These are phyloP conservation scores for Tetramorium parvispinum DNA, from an alignment of 1,140 invertebrate genomes.

Conservation along the genomic window DNA sequence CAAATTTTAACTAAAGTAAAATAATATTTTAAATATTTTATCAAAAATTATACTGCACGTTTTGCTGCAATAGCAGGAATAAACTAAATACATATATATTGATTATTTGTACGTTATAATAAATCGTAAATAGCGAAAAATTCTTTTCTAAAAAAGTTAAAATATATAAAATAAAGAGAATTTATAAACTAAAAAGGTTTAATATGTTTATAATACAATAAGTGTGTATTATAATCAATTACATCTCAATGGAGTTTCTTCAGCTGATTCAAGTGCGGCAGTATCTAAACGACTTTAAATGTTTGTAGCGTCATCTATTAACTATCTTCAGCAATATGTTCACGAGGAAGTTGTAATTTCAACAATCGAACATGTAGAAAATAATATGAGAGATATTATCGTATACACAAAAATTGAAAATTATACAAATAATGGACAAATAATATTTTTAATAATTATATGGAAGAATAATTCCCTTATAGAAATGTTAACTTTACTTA, in stretches of 20 bases:
- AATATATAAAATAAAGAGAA: background rate
- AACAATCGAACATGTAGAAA: slow-evolving; percentile 42
- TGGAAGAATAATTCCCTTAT: background rate
- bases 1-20: background rate
- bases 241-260: background rate
- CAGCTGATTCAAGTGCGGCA: background rate
- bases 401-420: background rate
- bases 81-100: background rate
- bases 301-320: slow-evolving; percentile 39
- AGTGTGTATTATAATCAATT: background rate
- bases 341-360: background rate
- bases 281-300: background rate
- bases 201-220: background rate
- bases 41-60: background rate
- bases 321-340: background rate
- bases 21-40: slow-evolving; percentile 15
- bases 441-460: background rate
- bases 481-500: background rate
- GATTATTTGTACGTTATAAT: background rate
- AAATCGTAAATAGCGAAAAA: background rate
- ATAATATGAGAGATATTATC: background rate
- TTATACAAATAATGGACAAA: background rate
- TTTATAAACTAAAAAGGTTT: background rate
- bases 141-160: background rate
- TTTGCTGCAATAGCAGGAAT: background rate